phyloP scores from a whole-genome alignment of 2,888 invertebrate species.

The Furcula furcula region DNA sequence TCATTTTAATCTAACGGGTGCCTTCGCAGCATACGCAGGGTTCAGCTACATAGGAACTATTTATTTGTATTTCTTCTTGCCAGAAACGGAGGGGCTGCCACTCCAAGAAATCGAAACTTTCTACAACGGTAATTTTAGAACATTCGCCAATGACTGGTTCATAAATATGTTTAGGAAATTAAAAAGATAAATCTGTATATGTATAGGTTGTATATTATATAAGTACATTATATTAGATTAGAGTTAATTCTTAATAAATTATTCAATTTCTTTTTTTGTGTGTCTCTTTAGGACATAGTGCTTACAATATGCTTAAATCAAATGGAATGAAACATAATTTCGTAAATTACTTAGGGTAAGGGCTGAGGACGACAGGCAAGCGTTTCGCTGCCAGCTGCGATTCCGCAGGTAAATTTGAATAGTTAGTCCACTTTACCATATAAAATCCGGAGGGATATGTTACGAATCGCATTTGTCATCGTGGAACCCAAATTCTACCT shows the following conservation, averaged over 20 bases:
- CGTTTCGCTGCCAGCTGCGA: too few species aligned
- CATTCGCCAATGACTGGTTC: conserved; percentile 67
- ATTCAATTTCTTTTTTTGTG: not conserved
- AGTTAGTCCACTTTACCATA: too few species aligned
- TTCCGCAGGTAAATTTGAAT: too few species aligned
- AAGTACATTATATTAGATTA: conserved; percentile 26
- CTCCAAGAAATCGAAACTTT: conserved; percentile 75
- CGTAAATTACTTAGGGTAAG: too few species aligned
- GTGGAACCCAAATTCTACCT: too few species aligned
- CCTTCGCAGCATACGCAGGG: conserved; percentile 72
- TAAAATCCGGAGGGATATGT: too few species aligned
- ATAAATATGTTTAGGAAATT: conserved; percentile 57
- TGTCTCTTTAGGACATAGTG: not conserved
- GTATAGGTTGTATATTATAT: conserved; percentile 10
- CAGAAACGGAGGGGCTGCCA: conserved; percentile 80
- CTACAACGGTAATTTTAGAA: conserved; percentile 58
- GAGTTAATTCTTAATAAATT: conserved; percentile 21
- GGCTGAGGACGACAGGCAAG: too few species aligned
- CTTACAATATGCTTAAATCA: not conserved
- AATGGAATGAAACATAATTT: too few species aligned
- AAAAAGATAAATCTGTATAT: conserved; percentile 35
- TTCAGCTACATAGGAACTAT: conserved; percentile 70
- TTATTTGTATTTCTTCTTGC: conserved; percentile 75
- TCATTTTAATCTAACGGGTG: conserved; percentile 65
- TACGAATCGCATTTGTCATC: too few species aligned